Base-by-base conservation (phyloP, 2,888 invertebrate species). In the Psococerastis gibbosa region DNA sequence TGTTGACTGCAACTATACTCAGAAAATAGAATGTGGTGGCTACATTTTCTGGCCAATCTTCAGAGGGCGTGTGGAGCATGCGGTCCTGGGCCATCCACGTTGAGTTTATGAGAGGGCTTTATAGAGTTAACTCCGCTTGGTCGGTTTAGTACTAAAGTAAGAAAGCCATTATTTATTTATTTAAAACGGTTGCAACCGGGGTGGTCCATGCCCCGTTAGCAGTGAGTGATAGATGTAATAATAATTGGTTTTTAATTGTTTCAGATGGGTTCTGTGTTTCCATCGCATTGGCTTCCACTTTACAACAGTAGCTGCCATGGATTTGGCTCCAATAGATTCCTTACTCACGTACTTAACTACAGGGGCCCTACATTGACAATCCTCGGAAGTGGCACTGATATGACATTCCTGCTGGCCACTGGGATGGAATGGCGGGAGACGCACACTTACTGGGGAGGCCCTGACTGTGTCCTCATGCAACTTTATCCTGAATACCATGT, bases 281-380 rank as follows among this genome's bases (percentile, higher is more conserved):
- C 65, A 3, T 78, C 79, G 45, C 84, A 85, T 62, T 92, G 91
- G 91, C 72, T 75, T 43, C 66, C 80, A 47, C 64, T 92, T 43
- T 92, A 91, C 65, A 75, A 78, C 54, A 82, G 85, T 44, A 73
- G 76, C 53, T 76, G 82, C 47, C 83, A 88, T 63, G 92, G 91
- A 0, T 64, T 80, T n/a, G 89, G 88, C 20, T 72, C 79, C 45
- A 91, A 89, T 66, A 70, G 85, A 50, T 89, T 91, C 63, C 65
- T 83, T 52, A 83, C 88, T 57, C 89, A 91, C 64, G 82, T 89
- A 3, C 68, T 87, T 16, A 72, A 75, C 8, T 87, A 87, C 63
- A 70, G 64, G 46, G 70, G 70, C 1, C 68, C 71, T 1, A 69
- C 69, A 1, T 54, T 72, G n/a, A 59, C 66, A 27, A 62, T 73